Base-by-base conservation (phyloP, 2,888 invertebrate species). In the Cosmorhoe ocellata region DNA sequence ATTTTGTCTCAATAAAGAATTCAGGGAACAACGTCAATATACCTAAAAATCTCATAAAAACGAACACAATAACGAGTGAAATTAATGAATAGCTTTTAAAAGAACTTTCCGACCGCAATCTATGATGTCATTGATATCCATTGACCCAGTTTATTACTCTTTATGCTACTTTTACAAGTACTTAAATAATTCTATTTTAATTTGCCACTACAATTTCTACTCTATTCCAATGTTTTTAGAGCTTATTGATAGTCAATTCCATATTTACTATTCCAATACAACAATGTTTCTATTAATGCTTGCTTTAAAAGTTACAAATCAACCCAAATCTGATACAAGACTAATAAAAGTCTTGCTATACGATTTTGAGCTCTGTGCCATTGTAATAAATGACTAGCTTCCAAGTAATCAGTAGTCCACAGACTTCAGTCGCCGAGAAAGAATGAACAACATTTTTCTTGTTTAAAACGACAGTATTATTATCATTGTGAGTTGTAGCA, bases 371-470 rank as follows among this genome's bases (percentile, higher is more conserved):
- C 43, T 49, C 12, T 51, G 48, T 11, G 0, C 0, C 31, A 14
- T 11, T 18, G 32, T 1, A 5, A 11, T 43, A 44, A 28, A 22
- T 18, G 4, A 10, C 22, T 30, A 44, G 7, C 13, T 22, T 36
- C n/a, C 26, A 31, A 33, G 32, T 40, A 36, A 33, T 36, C 27
- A 32, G 50, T 43, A 45, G 33, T 27, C 18, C 6, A 28, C 38
- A 38, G 49, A 54, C 11, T 31, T 28, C 10, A 46, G 56, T 51
- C 56, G 58, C 47, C 55, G 55, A 48, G 47, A 44, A 41, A 53
- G 53, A 56, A 60, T 56, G 50, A 27, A 50, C 24, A 51, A 47
- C 44, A 51, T 53, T 56, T 48, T 53, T 51, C 49, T 42, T 59
- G 47, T 56, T 46, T 42, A 41, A 48, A 28, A 28, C 43, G 49